phyloP scores from a whole-genome alignment of 1,140 invertebrate genomes.

The Maconellicoccus hirsutus region DNA sequence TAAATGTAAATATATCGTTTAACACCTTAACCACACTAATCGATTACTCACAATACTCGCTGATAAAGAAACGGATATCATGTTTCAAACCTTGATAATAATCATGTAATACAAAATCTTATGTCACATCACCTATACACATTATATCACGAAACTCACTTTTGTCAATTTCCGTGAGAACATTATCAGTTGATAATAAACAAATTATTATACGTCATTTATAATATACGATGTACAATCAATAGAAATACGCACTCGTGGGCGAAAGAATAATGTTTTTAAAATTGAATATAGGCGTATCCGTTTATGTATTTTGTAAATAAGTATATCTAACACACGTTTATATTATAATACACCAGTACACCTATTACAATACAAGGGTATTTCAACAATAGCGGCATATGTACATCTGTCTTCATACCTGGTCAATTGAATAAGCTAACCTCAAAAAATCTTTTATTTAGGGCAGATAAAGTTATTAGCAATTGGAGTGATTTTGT shows the following conservation, averaged over 20 bases:
- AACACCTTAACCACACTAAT: too few relatives aligned
- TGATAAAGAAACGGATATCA: neutral
- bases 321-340: neutral
- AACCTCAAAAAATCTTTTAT: neutral
- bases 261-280: neutral
- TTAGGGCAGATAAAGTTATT: neutral
- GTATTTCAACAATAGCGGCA: neutral
- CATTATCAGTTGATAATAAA: neutral
- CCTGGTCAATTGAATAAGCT: neutral
- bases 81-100: neutral
- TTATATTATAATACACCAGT: neutral
- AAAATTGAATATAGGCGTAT: neutral
- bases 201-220: neutral
- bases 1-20: too few relatives aligned
- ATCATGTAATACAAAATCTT: neutral
- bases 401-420: neutral
- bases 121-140: neutral
- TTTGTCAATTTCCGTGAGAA: neutral
- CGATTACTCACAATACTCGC: too few relatives aligned
- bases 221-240: neutral
- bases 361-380: neutral
- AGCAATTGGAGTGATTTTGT: too few relatives aligned
- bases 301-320: constrained; percentile 5
- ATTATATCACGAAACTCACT: neutral
- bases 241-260: neutral